These are phyloP conservation scores for Panorpa germanica DNA, from an alignment of 2,888 invertebrate species.

Conservation along the genomic window DNA sequence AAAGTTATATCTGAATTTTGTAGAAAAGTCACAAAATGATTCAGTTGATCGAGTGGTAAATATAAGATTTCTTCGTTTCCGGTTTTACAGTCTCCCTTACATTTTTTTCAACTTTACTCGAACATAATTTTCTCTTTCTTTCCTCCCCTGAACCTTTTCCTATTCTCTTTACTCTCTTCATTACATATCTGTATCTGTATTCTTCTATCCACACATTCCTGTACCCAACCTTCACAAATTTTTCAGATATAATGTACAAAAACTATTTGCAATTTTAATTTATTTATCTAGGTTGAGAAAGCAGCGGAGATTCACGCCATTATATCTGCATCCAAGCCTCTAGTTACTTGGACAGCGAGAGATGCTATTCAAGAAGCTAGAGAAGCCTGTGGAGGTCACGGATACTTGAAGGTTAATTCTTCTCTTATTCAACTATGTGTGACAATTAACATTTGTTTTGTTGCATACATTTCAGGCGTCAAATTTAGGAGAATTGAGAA, in stretches of 20 bases:
- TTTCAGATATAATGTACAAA: too few species aligned
- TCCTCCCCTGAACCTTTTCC: slow-evolving; percentile 18
- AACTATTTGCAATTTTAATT: slow-evolving; percentile 11
- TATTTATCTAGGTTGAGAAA: slow-evolving; percentile 32
- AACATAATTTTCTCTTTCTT: too few species aligned
- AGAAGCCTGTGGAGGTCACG: slow-evolving; percentile 80
- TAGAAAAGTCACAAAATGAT: slow-evolving; percentile 35
- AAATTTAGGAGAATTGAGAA: slow-evolving; percentile 65
- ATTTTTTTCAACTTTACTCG: slow-evolving; percentile 2
- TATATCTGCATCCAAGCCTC: slow-evolving; percentile 44
- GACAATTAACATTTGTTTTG: slow-evolving; percentile 6
- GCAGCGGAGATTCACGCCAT: slow-evolving; percentile 53
- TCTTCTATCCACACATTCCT: too few species aligned
- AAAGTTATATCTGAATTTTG: slow-evolving; percentile 35
- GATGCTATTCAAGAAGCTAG: slow-evolving; percentile 64
- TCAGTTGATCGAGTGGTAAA: slow-evolving; percentile 21
- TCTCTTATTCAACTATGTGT: too few species aligned
- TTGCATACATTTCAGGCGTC: slow-evolving; percentile 39
- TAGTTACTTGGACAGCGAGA: slow-evolving; percentile 58
- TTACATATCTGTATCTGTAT: too few species aligned
- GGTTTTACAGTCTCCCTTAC: neutral
- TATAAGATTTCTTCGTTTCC: slow-evolving; percentile 4
- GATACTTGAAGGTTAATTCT: slow-evolving; percentile 46
- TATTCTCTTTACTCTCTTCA: too few species aligned
- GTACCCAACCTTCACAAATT: too few species aligned